phyloP scores from a whole-genome alignment of 1,140 invertebrate genomes.

The Drosophila yakuba region DNA sequence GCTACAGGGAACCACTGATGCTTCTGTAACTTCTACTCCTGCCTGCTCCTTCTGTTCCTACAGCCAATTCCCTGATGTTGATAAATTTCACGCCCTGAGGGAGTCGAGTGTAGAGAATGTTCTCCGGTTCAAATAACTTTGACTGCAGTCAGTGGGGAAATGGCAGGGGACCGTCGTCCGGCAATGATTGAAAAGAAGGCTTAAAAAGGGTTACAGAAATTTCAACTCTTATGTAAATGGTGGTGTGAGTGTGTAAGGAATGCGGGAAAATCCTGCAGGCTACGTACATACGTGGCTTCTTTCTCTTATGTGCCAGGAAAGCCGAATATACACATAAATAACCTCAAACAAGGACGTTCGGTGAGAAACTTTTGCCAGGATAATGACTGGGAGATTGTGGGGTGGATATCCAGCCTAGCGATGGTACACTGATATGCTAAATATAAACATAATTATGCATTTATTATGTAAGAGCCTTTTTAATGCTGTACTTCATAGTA shows the following conservation, averaged over 20 bases:
- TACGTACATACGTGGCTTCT: slow-evolving; percentile 4
- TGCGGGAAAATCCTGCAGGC: slow-evolving; percentile 14
- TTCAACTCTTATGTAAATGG: slow-evolving; percentile 14
- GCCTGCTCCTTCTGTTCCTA: not conserved
- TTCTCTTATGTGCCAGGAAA: not conserved
- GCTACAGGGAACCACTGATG: slow-evolving; percentile 15
- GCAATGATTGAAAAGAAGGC: slow-evolving; percentile 79
- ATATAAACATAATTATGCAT: too few relatives aligned
- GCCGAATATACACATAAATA: slow-evolving; percentile 65
- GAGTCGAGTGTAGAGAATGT: slow-evolving; percentile 41
- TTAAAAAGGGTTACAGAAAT: slow-evolving; percentile 75
- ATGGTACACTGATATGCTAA: not conserved
- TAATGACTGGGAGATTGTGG: slow-evolving; percentile 12
- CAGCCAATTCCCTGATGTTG: slow-evolving; percentile 53
- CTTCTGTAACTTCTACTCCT: not conserved
- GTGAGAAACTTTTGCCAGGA: slow-evolving; percentile 58
- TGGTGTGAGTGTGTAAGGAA: not conserved
- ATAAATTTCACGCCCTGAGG: slow-evolving; percentile 70
- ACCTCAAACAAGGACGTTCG: slow-evolving; percentile 82
- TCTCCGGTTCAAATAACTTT: slow-evolving; percentile 68
- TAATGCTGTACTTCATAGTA: too few relatives aligned
- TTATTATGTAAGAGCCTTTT: too few relatives aligned
- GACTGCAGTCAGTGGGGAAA: slow-evolving; percentile 58
- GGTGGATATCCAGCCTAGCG: slow-evolving; percentile 6
- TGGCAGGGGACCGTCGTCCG: slow-evolving; percentile 18